Conservation (phyloP, 2,113 vertebrate genomes). For the Petaurus breviceps region DNA sequence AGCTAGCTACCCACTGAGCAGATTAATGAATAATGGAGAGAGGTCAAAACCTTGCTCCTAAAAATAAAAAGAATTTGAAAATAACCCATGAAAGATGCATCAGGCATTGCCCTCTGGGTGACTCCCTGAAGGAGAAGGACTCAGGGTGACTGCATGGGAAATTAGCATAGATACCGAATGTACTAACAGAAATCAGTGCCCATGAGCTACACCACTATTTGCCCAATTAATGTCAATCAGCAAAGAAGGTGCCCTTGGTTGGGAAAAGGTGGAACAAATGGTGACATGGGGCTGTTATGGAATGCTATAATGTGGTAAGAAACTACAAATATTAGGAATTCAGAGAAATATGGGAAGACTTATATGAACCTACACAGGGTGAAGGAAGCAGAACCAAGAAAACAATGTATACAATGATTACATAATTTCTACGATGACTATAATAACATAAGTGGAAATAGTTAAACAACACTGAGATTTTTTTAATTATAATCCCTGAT, state of each 20-base stretch:
- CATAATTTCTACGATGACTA: neutral
- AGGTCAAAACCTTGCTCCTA: neutral
- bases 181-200: neutral
- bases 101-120: neutral
- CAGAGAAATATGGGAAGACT: neutral
- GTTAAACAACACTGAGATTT: neutral
- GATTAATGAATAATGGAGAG: neutral
- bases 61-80: neutral
- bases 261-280: neutral
- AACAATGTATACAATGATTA: neutral
- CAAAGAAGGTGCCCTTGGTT: neutral
- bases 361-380: neutral
- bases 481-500: neutral
- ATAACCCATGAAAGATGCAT: neutral
- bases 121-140: neutral
- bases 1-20: neutral
- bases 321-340: neutral
- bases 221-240: neutral
- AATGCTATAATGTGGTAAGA: neutral
- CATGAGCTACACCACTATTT: neutral
- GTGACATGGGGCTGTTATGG: neutral
- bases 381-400: neutral
- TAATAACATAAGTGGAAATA: neutral
- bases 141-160: neutral
- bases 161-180: neutral